A percentile compares a stretch with the other conserved stretches of the same genome.
Conservation (phyloP, 2,113 vertebrate species). For the Rallus limicola region DNA sequence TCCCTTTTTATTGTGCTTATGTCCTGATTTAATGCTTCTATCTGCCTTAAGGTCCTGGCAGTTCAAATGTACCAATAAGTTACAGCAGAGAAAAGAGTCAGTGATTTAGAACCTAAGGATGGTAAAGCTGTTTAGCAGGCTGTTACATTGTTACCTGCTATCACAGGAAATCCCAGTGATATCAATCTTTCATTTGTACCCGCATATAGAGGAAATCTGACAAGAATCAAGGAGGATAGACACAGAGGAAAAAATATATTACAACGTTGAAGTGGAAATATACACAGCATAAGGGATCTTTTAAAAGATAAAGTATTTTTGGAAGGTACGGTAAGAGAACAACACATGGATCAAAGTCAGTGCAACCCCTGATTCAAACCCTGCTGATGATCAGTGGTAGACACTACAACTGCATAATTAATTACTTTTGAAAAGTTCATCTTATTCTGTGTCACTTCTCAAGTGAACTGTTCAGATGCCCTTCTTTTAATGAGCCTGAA, state of each 20-base stretch:
- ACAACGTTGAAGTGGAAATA: neutral
- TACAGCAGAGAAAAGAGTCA: neutral
- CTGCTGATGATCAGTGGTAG: neutral
- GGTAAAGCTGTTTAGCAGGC: neutral
- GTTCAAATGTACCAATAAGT: neutral
- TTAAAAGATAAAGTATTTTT: neutral
- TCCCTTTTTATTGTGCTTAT: neutral
- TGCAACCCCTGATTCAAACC: neutral
- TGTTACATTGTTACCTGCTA: neutral
- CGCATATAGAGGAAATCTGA: neutral
- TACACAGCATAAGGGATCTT: neutral
- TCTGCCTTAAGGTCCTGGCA: neutral
- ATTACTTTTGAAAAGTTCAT: neutral
- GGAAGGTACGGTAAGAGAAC: neutral
- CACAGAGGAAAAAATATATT: accelerated
- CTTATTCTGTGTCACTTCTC: neutral
- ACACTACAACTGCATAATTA: neutral
- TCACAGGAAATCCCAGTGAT: neutral
- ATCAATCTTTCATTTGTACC: neutral
- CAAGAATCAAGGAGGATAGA: neutral
- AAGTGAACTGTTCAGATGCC: neutral
- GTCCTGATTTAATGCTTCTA: neutral
- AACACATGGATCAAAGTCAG: neutral
- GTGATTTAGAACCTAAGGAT: neutral
- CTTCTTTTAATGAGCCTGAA: neutral